Conservation (phyloP, 1,140 invertebrate genomes). For the Trichogramma pretiosum region DNA sequence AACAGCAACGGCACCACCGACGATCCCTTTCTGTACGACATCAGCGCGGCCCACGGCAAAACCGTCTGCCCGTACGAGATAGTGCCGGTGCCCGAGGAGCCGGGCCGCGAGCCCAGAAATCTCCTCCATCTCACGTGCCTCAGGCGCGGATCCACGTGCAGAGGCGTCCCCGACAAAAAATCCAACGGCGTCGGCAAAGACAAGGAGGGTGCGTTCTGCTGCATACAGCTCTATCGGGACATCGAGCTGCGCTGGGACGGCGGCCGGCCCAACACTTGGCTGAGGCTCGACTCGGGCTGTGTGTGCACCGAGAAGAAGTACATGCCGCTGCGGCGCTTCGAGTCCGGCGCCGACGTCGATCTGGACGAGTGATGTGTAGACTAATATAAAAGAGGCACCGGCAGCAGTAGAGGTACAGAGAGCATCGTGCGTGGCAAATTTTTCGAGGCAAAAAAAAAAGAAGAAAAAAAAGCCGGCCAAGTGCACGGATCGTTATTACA, state of each 20-base stretch:
- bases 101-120: conserved; percentile 5
- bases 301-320: conserved; percentile 20
- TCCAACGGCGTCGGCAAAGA: no score
- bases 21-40: conserved; percentile 9
- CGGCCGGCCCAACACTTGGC: no score
- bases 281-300: conserved; percentile 26
- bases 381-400: no score
- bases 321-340: no score
- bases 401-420: no score
- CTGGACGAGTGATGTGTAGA: no score
- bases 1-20: background rate
- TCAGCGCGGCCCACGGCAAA: conserved; percentile 19
- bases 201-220: conserved; percentile 17
- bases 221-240: conserved; percentile 23
- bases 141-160: conserved; percentile 17
- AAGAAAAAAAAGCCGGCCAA: no score
- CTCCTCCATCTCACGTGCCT: conserved; percentile 25
- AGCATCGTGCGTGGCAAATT: no score
- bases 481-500: no score
- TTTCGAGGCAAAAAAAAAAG: no score
- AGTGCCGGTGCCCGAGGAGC: conserved; percentile 12
- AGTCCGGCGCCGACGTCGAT: no score
- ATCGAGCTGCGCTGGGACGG: conserved; percentile 18
- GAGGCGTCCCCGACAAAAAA: no score
- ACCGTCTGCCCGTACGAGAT: conserved; percentile 27